Evolutionary conservation across 1,140 invertebrate genomes (phyloP).

Genomic region (Samia ricini): DNA sequence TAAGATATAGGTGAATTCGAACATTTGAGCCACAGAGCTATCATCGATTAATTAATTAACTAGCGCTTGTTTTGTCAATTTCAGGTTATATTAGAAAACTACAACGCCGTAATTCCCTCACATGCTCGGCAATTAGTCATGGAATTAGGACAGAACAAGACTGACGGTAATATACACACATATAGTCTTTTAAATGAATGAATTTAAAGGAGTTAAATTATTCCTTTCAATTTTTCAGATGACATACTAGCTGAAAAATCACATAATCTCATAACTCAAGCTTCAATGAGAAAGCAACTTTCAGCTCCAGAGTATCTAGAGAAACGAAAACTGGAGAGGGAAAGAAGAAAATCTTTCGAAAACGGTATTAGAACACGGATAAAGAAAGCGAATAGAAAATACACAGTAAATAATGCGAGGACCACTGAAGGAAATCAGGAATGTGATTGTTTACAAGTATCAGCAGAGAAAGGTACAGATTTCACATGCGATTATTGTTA

Average conservation of each 20-base stretch:
- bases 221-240: slow-evolving; percentile 52
- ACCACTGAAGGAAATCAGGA: slow-evolving; percentile 44
- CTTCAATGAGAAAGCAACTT: slow-evolving; percentile 84
- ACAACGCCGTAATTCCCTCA: slow-evolving; percentile 94
- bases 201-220: slow-evolving; percentile 7
- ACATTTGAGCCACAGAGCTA: no score
- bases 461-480: slow-evolving; percentile 63
- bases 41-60: background rate
- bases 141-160: slow-evolving; percentile 91
- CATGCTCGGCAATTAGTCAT: slow-evolving; percentile 95
- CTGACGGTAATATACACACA: slow-evolving; percentile 76
- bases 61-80: slow-evolving; percentile 13
- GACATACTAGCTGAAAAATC: slow-evolving; percentile 75
- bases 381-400: slow-evolving; percentile 68
- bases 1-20: no score
- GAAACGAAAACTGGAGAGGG: slow-evolving; percentile 84
- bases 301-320: slow-evolving; percentile 95
- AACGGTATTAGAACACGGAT: slow-evolving; percentile 79
- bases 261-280: slow-evolving; percentile 73
- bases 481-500: slow-evolving; percentile 71
- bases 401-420: slow-evolving; percentile 45
- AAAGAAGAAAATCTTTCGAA: slow-evolving; percentile 83
- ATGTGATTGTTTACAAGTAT: slow-evolving; percentile 62
- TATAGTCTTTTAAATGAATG: background rate
- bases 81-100: slow-evolving; percentile 96